Base-by-base conservation (phyloP, 2,888 invertebrate species). In the Apeira syringaria region DNA sequence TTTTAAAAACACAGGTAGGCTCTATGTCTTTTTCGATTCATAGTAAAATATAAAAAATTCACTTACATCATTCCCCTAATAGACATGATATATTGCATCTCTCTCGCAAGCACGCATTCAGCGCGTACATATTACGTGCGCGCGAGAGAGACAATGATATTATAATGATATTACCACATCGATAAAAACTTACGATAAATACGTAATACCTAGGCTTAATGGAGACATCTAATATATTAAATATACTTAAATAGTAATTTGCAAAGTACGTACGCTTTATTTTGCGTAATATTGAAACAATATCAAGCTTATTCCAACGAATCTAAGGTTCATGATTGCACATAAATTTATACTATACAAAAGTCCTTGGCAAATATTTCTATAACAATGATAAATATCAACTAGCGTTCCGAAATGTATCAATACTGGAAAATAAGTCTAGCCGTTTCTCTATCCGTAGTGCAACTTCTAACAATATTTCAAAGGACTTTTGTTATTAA, bases 21-120 rank as follows among this genome's bases (percentile, higher is more conserved):
- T 80, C 74, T 80, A 78, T 81, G 80, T 84, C 72, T 80, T 83
- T 80, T 83, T 81, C 80, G 80, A 83, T 86, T 83, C 83, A 79
- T 87, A 85, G 80, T 87, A 86, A 86, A 87, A 88, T 88, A 87
- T 86, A 80, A 88, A 88, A 86, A 87, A 85, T 66, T 72, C 75
- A 80, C 70, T 79, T 79, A 68, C 78, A 80, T 76, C 81, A 74
- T 78, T 81, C 83, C 87, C 85, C 85, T 80, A 83, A 82, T 82
- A 87, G 88, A 87, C 88, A 78, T 74, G 80, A 80, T 67, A 68
- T 40, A 41, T 54, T 20, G 47, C 45, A 55, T 73, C 71, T 58
- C 71, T 37, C 53, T 71, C 70, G 62, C 77, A 65, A 72, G 50
- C 65, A 51, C 53, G 50, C 59, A 44, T 45, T 45, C 8, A 27